Evolutionary conservation across 2,888 invertebrate species (phyloP).

Genomic region (Conchocele bisecta): DNA sequence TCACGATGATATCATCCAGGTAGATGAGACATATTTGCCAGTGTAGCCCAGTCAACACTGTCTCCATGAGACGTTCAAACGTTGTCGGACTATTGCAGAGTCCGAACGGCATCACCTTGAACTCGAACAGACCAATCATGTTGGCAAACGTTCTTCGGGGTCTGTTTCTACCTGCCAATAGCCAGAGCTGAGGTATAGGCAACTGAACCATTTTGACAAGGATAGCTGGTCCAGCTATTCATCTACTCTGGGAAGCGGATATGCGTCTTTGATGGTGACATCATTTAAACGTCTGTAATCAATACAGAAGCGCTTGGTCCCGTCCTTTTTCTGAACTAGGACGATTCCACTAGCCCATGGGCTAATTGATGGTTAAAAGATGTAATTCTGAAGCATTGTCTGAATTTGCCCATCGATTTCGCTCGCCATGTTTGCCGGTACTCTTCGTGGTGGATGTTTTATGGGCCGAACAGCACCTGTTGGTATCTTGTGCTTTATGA

Average conservation of each 20-base stretch:
- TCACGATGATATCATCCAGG: constrained; percentile 56
- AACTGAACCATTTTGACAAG: constrained; percentile 38
- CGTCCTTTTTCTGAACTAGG: not conserved
- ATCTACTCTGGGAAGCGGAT: not conserved
- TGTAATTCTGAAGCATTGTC: not conserved
- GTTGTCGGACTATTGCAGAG: constrained; percentile 58
- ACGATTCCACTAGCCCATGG: constrained; percentile 1
- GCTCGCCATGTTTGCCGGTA: not conserved
- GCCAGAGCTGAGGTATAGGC: constrained; percentile 48
- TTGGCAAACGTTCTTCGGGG: constrained; percentile 41
- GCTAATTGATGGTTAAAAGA: not conserved
- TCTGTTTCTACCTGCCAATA: constrained; percentile 53
- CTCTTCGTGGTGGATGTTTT: not conserved
- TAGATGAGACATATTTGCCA: constrained; percentile 41
- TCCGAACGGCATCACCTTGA: constrained; percentile 58
- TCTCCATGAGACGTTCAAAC: constrained; percentile 58
- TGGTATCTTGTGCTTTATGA: not conserved
- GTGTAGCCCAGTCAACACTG: constrained; percentile 36
- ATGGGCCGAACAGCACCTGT: not conserved
- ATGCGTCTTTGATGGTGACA: constrained; percentile 1
- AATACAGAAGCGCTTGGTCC: not conserved
- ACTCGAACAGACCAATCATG: constrained; percentile 39
- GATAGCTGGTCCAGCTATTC: not conserved
- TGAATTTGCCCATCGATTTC: not conserved
- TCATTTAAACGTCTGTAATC: not conserved